These are phyloP conservation scores for Muschampia plurimacula DNA, from an alignment of 2,888 invertebrate species.

Conservation along the genomic window DNA sequence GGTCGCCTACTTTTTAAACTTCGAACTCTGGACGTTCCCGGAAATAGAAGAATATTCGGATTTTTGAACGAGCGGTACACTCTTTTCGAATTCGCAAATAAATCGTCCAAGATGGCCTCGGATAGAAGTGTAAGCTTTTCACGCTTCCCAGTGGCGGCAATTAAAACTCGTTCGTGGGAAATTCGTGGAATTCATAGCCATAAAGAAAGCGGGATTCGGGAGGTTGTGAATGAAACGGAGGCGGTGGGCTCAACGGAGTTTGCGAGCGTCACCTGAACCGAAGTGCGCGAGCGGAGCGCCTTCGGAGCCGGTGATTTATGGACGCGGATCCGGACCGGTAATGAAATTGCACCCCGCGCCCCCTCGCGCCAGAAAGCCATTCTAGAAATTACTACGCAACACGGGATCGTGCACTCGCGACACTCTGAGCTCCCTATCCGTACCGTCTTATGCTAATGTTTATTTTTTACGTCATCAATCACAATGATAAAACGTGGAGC, in stretches of 20 bases:
- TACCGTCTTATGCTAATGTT: slow-evolving; percentile 69
- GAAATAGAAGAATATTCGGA: slow-evolving; percentile 53
- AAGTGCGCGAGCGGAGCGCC: slow-evolving; percentile 70
- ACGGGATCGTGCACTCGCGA: slow-evolving; percentile 67
- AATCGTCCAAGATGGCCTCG: slow-evolving; percentile 54
- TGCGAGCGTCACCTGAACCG: slow-evolving; percentile 86
- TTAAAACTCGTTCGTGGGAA: slow-evolving; percentile 72
- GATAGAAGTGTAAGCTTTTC: slow-evolving; percentile 59
- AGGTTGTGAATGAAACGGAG: slow-evolving; percentile 60
- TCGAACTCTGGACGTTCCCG: slow-evolving; percentile 52
- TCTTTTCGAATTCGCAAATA: slow-evolving; percentile 44
- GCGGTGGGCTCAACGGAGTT: slow-evolving; percentile 73
- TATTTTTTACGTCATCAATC: slow-evolving; percentile 68
- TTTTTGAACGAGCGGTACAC: slow-evolving; percentile 38
- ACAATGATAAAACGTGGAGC: slow-evolving; percentile 48
- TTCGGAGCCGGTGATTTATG: slow-evolving; percentile 80
- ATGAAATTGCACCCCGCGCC: slow-evolving; percentile 84
- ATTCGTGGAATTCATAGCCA: slow-evolving; percentile 76
- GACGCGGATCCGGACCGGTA: slow-evolving; percentile 85
- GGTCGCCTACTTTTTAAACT: slow-evolving; percentile 74
- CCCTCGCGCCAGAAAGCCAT: slow-evolving; percentile 65
- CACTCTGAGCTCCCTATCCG: slow-evolving; percentile 56
- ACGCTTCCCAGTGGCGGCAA: slow-evolving; percentile 58
- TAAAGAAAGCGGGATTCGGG: slow-evolving; percentile 79
- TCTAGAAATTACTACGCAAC: slow-evolving; percentile 85